Conservation (phyloP, 2,797 vertebrate species). For the Anomalospiza imberbis region DNA sequence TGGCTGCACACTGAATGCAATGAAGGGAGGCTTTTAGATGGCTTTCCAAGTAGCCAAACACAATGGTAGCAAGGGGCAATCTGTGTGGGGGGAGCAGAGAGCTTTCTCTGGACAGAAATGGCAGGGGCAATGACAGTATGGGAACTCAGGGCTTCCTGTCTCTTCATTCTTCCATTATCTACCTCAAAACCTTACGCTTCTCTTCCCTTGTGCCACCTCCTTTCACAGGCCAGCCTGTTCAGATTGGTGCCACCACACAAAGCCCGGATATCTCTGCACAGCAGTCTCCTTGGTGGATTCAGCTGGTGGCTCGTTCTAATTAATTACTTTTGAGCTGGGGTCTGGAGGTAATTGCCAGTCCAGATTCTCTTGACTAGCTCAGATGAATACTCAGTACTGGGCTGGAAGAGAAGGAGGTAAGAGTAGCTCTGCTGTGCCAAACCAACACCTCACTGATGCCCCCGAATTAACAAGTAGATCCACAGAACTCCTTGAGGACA, state of each 20-base stretch:
- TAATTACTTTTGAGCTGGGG: constrained; percentile 3
- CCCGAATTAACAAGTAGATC: background rate
- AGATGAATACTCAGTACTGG: constrained; percentile 15
- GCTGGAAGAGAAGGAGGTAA: background rate
- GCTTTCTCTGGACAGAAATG: background rate
- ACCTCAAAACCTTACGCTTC: background rate
- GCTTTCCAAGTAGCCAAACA: constrained; percentile 5
- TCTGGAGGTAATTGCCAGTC: background rate
- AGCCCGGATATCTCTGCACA: background rate
- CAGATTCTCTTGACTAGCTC: constrained; percentile 41
- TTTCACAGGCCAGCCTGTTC: background rate
- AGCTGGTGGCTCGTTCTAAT: background rate
- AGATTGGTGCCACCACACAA: constrained; percentile 16
- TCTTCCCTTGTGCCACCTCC: background rate
- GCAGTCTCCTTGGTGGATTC: background rate
- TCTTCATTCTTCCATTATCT: background rate
- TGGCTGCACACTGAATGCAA: background rate
- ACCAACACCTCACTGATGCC: background rate
- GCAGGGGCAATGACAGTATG: background rate
- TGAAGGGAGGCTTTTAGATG: background rate
- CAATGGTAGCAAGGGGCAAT: background rate
- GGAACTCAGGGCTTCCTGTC: background rate
- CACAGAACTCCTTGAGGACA: background rate
- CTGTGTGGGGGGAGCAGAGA: background rate
- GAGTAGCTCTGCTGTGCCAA: background rate